These are phyloP conservation scores for Oreochromis grahami DNA, from an alignment of 2,797 vertebrate species.

Conservation along the genomic window DNA sequence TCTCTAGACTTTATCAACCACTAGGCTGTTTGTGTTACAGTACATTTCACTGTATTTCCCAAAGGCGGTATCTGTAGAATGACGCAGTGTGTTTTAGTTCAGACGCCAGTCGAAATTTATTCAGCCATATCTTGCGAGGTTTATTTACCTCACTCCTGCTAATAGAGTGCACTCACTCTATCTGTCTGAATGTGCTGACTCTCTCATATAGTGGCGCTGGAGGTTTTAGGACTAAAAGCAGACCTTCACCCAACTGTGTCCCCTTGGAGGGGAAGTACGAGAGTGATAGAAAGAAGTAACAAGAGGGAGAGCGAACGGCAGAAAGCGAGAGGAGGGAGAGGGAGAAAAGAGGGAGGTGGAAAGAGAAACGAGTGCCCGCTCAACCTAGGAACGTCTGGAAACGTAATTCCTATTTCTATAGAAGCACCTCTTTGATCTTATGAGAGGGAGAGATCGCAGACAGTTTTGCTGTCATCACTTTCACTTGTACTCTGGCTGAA, in stretches of 20 bases:
- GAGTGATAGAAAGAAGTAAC: constrained; percentile 46
- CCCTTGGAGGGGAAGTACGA: constrained; percentile 52
- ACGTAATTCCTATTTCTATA: constrained; percentile 81
- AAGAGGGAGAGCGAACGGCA: not conserved
- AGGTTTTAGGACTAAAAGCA: constrained; percentile 71
- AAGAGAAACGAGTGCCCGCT: constrained; percentile 57
- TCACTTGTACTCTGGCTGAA: constrained; percentile 80
- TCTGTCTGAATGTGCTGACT: constrained; percentile 70
- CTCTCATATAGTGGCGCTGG: constrained; percentile 50
- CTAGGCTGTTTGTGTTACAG: constrained; percentile 57
- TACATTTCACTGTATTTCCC: constrained; percentile 62
- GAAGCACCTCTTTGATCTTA: constrained; percentile 81
- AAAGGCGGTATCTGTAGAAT: constrained; percentile 48
- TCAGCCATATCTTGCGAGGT: constrained; percentile 70
- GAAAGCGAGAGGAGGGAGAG: constrained; percentile 9
- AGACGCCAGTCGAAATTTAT: constrained; percentile 59
- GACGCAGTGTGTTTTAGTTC: constrained; percentile 42
- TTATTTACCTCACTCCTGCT: constrained; percentile 72
- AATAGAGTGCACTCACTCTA: constrained; percentile 71
- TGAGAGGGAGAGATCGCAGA: constrained; percentile 77
- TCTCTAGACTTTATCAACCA: constrained; percentile 45
- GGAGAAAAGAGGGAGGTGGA: constrained; percentile 1
- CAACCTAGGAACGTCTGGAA: constrained; percentile 70
- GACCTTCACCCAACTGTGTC: constrained; percentile 66
- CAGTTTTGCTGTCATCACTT: constrained; percentile 84